Percentiles rank a stretch among this genome's conserved stretches.
phyloP scores from a whole-genome alignment of 92 coral and sea anemone genomes.

The Epizoanthus fatuus region DNA sequence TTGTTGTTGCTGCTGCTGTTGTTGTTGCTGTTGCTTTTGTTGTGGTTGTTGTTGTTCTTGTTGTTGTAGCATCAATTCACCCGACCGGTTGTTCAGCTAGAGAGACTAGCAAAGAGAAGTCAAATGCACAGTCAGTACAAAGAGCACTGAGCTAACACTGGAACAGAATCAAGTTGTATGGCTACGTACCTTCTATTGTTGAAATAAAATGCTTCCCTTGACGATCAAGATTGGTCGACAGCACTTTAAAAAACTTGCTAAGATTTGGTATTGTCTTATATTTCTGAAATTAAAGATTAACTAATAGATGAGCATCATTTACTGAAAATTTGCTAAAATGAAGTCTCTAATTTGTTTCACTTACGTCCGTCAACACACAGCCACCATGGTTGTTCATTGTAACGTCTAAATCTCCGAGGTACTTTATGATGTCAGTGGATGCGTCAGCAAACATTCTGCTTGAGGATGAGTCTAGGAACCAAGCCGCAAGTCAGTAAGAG shows the following conservation, averaged over 20 bases:
- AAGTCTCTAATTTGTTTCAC: background rate
- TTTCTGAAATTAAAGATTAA: constrained; percentile 33
- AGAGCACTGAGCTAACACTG: background rate
- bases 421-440: constrained; percentile 65
- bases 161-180: too few species aligned
- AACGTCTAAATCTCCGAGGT: constrained; percentile 53
- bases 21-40: too few species aligned
- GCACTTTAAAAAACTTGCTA: constrained; percentile 62
- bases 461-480: constrained; percentile 14
- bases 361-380: constrained; percentile 70
- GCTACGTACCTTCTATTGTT: constrained; percentile 85
- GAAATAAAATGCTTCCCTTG: constrained; percentile 81
- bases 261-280: constrained; percentile 58
- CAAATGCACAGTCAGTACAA: too few species aligned
- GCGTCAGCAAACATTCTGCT: constrained; percentile 78
- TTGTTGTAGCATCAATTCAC: too few species aligned
- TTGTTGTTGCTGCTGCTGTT: too few species aligned
- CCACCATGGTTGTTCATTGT: constrained; percentile 77
- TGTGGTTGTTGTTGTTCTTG: too few species aligned
- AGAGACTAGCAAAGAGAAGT: too few species aligned
- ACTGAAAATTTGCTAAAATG: background rate
- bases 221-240: constrained; percentile 87
- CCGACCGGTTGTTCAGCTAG: too few species aligned
- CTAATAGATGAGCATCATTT: background rate
- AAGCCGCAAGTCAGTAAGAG: background rate